phyloP scores from a whole-genome alignment of 2,113 vertebrate species.

The Alexandromys fortis region DNA sequence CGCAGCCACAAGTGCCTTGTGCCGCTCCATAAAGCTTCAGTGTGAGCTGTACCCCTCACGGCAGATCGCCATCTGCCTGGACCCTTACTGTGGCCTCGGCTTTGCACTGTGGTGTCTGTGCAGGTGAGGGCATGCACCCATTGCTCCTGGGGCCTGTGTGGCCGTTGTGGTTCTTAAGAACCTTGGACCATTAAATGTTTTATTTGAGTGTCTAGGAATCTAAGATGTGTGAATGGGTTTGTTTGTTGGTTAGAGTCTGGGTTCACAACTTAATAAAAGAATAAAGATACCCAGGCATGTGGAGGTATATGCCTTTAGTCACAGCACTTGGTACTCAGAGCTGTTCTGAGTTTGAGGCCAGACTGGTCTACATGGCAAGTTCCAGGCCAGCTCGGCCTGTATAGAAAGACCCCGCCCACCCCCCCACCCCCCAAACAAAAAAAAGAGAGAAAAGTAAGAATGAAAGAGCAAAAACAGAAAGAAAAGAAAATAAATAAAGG shows the following conservation, averaged over 20 bases:
- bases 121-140: constrained; percentile 86
- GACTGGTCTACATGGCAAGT: neutral
- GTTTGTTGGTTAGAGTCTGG: neutral
- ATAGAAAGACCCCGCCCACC: neutral
- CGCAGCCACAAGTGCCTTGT: constrained; percentile 96
- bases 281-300: neutral
- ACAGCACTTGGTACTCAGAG: neutral
- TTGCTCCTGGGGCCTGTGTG: neutral
- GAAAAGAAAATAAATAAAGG: neutral
- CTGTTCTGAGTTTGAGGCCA: neutral
- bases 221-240: neutral
- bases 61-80: constrained; percentile 97
- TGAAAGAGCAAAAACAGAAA: neutral
- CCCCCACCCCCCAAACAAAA: neutral
- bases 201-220: neutral
- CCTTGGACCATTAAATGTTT: neutral
- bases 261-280: neutral
- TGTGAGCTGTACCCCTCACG: constrained; percentile 97
- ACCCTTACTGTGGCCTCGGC: constrained; percentile 98
- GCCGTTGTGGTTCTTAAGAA: neutral
- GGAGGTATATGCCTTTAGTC: neutral
- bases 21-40: constrained; percentile 97
- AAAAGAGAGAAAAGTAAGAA: neutral
- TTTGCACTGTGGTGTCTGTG: constrained; percentile 98
- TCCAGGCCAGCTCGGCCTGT: neutral